Evolutionary conservation across 2,797 vertebrate species (phyloP), one percentile per base, ranked within the genome.

Genomic region (Dendrocincla fuliginosa): DNA sequence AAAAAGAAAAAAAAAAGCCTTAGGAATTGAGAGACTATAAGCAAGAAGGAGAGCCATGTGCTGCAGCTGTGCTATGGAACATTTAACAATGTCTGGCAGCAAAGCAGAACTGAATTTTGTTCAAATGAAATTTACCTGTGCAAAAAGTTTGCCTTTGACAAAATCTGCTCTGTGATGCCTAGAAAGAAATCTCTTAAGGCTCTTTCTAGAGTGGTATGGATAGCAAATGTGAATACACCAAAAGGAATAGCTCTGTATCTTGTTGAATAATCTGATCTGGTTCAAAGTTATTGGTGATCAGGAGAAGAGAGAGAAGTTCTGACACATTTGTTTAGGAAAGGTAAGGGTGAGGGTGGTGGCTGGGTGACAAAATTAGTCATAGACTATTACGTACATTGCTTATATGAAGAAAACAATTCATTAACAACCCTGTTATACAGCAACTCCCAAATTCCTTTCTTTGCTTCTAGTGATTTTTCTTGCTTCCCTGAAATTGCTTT

Each of bases 371-470:
- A 76, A 47, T 47, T 24, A 30, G 46, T 3, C 3, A 7, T 22
- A 9, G 3, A 13, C 10, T 7, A 1, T 42, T 76, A n/a, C 5
- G 52, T 47, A 3, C 3, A 9, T 10, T 8, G 10, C 13, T 73
- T 68, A 16, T 3, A 33, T 44, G 30, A 37, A 42, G 35, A 65
- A 56, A 56, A 32, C 7, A 18, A 8, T 46, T 64, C 1, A 32
- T 22, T 22, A 70, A 25, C 10, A 46, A 19, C 5, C 19, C 8
- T 60, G 5, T 50, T 27, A 47, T 3, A 23, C 3, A 41, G 35
- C 15, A 74, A 37, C 9, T 1, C 5, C 8, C 9, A 33, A 14
- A 9, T 4, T 42, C 13, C 4, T n/a, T 33, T 56, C 24, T 22
- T 41, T 50, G 13, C 7, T 65, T 42, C 13, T 59, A 41, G 23